Conservation (phyloP, 2,113 vertebrate genomes). For the Silurus meridionalis region DNA sequence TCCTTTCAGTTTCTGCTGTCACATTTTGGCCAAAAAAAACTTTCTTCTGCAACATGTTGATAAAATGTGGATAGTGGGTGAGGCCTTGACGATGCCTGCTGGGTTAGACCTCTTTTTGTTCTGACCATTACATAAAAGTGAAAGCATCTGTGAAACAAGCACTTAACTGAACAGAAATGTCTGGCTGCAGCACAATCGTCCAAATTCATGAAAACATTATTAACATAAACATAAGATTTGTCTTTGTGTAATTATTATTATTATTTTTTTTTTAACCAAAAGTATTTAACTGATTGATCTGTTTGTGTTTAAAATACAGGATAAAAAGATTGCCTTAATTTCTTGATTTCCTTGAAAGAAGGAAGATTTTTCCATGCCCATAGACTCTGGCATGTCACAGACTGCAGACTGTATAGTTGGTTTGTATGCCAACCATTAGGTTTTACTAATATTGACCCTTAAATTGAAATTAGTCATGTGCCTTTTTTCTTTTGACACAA, state of each 20-base stretch:
- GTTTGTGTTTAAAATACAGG: conserved; percentile 24
- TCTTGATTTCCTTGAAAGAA: conserved; percentile 31
- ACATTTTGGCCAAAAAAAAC: conserved; percentile 36
- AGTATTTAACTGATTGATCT: conserved; percentile 8
- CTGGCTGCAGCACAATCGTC: conserved; percentile 24
- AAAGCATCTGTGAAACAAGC: not conserved
- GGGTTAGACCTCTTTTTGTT: not conserved
- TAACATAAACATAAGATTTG: not conserved
- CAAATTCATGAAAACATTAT: conserved; percentile 11
- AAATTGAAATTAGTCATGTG: conserved; percentile 42
- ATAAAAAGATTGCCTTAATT: conserved; percentile 51
- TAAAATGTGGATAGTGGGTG: not conserved
- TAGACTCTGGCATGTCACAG: not conserved
- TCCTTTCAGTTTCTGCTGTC: conserved; percentile 19
- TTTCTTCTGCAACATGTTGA: conserved; percentile 8
- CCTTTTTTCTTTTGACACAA: conserved; percentile 46
- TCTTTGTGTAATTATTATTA: not conserved
- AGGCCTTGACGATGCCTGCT: not conserved
- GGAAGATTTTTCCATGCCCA: not conserved
- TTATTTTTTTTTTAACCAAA: conserved; percentile 1
- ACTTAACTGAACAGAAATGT: conserved; percentile 20
- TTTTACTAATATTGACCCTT: conserved; percentile 27
- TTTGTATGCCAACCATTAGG: conserved; percentile 16
- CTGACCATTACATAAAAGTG: not conserved
- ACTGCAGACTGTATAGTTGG: conserved; percentile 8